A percentile compares a stretch with the other conserved stretches of the same genome.
These are phyloP conservation scores for Cydia fagiglandana DNA, from an alignment of 1,140 invertebrate genomes.

Conservation along the genomic window DNA sequence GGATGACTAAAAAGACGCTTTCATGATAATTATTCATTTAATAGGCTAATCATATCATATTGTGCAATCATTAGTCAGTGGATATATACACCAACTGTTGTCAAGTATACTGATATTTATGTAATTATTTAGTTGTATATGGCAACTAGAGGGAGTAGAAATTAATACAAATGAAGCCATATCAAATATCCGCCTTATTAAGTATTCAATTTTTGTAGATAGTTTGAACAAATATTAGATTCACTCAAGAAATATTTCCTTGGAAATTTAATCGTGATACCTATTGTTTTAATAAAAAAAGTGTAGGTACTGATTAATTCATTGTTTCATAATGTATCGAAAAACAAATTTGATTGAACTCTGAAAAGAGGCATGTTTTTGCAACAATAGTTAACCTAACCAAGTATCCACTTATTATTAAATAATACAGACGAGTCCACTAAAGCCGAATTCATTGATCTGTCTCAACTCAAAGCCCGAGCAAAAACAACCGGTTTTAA, in stretches of 20 bases:
- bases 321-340: not conserved
- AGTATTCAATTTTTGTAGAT: not conserved
- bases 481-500: conserved; percentile 26
- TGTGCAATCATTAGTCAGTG: not conserved
- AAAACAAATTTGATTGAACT: not conserved
- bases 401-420: not conserved
- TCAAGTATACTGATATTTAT: not conserved
- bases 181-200: not conserved
- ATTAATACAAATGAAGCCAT: not conserved
- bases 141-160: not conserved
- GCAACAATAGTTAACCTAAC: not conserved
- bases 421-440: not conserved
- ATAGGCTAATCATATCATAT: not conserved
- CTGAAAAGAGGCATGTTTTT: not conserved
- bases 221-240: not conserved
- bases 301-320: not conserved
- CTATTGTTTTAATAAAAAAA: not conserved
- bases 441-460: conserved; percentile 12
- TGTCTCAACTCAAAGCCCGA: not conserved
- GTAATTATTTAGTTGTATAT: not conserved
- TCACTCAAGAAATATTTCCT: not conserved
- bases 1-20: not conserved
- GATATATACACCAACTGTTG: not conserved
- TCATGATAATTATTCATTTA: not conserved
- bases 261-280: not conserved